A percentile compares a stretch with the other conserved stretches of the same genome.
phyloP scores from a whole-genome alignment of 2,888 invertebrate genomes.

The Xestia ashworthii region DNA sequence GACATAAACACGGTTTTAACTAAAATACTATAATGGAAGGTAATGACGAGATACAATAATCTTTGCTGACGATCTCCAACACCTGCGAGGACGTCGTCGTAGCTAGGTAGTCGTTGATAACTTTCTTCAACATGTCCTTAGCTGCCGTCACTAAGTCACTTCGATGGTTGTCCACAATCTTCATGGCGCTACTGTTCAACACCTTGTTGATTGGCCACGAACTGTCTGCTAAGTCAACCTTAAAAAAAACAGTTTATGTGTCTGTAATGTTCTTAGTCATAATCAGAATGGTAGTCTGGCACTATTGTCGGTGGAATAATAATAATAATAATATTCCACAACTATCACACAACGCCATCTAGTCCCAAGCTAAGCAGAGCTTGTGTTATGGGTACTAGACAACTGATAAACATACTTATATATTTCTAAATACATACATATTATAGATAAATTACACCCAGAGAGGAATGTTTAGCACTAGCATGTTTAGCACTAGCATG shows the following conservation, averaged over 20 bases:
- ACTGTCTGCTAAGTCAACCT: slow-evolving; percentile 74
- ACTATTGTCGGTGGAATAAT: not conserved
- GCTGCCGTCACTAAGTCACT: slow-evolving; percentile 26
- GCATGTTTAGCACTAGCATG: too few relatives aligned
- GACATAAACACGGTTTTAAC: not conserved
- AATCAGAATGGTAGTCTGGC: not conserved
- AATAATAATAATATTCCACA: too few relatives aligned
- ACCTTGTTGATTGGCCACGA: slow-evolving; percentile 75
- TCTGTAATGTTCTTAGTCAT: not conserved
- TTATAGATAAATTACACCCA: too few relatives aligned
- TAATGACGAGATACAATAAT: slow-evolving; percentile 25
- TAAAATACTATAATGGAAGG: not conserved
- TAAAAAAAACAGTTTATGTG: slow-evolving; percentile 26
- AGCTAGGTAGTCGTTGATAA: slow-evolving; percentile 41
- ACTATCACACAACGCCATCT: too few relatives aligned
- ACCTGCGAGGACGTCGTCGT: slow-evolving; percentile 33
- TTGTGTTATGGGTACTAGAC: too few relatives aligned
- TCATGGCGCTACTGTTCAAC: slow-evolving; percentile 71
- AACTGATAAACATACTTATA: too few relatives aligned
- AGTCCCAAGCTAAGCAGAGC: too few relatives aligned
- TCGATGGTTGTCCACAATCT: slow-evolving; percentile 64
- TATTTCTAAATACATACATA: too few relatives aligned
- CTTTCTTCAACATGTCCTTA: slow-evolving; percentile 33
- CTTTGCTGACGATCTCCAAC: slow-evolving; percentile 20
- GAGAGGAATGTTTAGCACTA: too few relatives aligned